Conservation (phyloP, 2,113 vertebrate species). For the Equus przewalskii region DNA sequence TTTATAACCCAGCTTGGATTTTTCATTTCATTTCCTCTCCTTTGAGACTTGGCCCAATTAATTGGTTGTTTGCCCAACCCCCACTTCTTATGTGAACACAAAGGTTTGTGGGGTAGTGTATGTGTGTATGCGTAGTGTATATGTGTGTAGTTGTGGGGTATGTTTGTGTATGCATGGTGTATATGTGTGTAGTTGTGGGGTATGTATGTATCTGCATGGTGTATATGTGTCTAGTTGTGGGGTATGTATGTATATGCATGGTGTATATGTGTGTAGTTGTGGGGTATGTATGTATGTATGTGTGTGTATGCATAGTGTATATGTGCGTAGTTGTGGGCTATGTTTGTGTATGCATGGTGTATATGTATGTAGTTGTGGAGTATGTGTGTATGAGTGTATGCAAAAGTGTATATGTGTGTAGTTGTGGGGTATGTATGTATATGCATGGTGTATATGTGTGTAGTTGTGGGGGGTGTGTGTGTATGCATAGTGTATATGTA, state of each 20-base stretch:
- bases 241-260: background rate
- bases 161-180: background rate
- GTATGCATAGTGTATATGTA: too few relatives aligned
- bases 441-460: background rate
- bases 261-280: background rate
- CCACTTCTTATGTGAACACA: slow-evolving; percentile 21
- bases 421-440: background rate
- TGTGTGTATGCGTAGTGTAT: background rate
- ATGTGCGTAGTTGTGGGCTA: background rate
- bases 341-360: background rate
- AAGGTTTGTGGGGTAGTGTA: background rate
- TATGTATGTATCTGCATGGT: background rate
- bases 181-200: background rate
- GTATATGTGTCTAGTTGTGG: background rate
- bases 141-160: background rate
- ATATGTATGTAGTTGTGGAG: background rate
- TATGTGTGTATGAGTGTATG: background rate
- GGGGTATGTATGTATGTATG: too few relatives aligned
- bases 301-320: background rate
- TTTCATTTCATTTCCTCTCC: slow-evolving; percentile 90
- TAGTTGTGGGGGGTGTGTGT: too few relatives aligned
- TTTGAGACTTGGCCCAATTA: slow-evolving; percentile 87
- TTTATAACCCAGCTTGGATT: slow-evolving; percentile 90
- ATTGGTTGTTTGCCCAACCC: slow-evolving; percentile 78
- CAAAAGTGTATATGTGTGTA: background rate